Percentiles rank a stretch among this genome's conserved stretches.
These are phyloP conservation scores for Campylorhamphus procurvoides DNA, from an alignment of 2,113 vertebrate genomes.

Conservation along the genomic window DNA sequence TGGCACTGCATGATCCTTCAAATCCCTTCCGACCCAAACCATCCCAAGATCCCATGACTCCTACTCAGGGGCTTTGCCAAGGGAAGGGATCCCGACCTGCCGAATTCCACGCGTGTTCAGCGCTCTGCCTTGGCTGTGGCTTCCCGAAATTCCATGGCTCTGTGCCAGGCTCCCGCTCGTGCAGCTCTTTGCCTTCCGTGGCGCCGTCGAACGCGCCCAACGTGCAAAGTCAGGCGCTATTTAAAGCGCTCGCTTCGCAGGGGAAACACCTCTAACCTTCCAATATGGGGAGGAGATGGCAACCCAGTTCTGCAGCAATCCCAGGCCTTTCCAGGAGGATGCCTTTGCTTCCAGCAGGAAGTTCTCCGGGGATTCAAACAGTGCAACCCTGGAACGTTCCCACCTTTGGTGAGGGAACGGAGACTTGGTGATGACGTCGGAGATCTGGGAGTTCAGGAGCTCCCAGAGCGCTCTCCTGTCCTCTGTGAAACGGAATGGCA, in stretches of 20 bases:
- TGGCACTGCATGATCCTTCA: not conserved
- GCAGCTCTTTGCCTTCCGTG: not conserved
- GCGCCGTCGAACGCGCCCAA: rapidly evolving
- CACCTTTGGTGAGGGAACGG: not conserved
- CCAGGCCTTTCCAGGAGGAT: not conserved
- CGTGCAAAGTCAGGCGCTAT: not conserved
- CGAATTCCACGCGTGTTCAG: not conserved
- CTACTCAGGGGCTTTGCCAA: not conserved
- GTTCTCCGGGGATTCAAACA: not conserved
- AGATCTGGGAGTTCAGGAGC: not conserved
- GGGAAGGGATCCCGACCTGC: not conserved
- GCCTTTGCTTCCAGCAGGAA: not conserved
- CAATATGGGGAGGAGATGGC: not conserved
- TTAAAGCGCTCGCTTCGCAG: not conserved
- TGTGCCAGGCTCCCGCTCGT: not conserved
- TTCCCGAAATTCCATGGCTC: not conserved
- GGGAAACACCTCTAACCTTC: conserved; percentile 27
- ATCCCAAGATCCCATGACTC: not conserved
- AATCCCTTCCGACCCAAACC: not conserved
- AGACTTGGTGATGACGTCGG: not conserved
- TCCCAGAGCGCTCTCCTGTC: not conserved
- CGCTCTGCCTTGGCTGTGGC: rapidly evolving
- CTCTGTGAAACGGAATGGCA: not conserved
- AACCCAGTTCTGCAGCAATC: not conserved
- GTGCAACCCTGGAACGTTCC: not conserved